Percentiles rank a stretch among this genome's conserved stretches.
Conservation (phyloP, 1,140 invertebrate genomes). For the Drosophila serrata region DNA sequence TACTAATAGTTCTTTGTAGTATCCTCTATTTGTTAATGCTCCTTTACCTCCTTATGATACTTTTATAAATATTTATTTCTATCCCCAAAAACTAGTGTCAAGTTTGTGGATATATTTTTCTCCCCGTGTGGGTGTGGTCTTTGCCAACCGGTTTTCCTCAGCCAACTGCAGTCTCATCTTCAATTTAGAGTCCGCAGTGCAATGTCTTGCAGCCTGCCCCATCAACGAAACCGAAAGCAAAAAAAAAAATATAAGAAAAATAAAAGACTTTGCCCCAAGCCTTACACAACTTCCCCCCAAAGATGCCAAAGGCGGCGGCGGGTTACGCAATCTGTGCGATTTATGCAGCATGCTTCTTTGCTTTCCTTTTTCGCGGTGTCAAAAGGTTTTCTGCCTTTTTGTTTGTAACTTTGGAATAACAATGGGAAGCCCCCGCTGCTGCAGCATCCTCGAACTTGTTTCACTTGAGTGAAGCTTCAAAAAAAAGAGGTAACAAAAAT, state of each 20-base stretch:
- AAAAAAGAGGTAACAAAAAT: slow-evolving; percentile 12
- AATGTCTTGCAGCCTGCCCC: slow-evolving; percentile 52
- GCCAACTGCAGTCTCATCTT: slow-evolving; percentile 34
- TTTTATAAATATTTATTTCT: background rate
- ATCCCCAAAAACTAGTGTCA: background rate
- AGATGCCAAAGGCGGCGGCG: slow-evolving; percentile 12
- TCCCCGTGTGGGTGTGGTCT: slow-evolving; percentile 31
- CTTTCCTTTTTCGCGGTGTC: slow-evolving; percentile 44
- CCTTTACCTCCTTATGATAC: too few species aligned
- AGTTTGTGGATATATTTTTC: background rate
- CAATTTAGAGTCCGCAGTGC: slow-evolving; percentile 26
- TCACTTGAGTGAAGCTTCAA: slow-evolving; percentile 52
- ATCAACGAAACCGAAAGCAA: slow-evolving; percentile 42
- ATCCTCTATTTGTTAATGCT: too few species aligned
- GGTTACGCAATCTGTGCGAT: slow-evolving; percentile 74
- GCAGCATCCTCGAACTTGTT: slow-evolving; percentile 68
- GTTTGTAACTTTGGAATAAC: slow-evolving; percentile 47
- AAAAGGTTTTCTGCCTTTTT: slow-evolving; percentile 64
- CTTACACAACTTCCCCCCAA: slow-evolving; percentile 75
- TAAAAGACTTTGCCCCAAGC: slow-evolving; percentile 42
- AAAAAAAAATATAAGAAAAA: slow-evolving; percentile 28
- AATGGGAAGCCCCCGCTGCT: slow-evolving; percentile 58
- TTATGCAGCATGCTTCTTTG: slow-evolving; percentile 74
- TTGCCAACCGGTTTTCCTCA: slow-evolving; percentile 27
- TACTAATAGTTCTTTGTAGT: too few species aligned